Base-by-base conservation (phyloP, 1,140 invertebrate species). In the Drosophila ambigua region DNA sequence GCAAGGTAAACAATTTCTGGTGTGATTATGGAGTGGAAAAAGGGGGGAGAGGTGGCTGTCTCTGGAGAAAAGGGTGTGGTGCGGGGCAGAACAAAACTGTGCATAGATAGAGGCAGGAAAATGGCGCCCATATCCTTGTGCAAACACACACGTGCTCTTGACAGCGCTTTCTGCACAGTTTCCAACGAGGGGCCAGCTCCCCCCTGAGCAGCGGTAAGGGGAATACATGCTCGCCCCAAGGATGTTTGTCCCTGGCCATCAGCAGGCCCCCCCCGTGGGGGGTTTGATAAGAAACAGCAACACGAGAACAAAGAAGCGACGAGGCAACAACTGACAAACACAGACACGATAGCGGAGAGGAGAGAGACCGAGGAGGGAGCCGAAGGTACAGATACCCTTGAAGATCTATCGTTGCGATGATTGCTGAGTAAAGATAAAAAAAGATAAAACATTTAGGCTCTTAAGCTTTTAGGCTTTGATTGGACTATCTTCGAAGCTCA, bases 111-210 rank as follows among this genome's bases (percentile, higher is more conserved):
- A 65, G 72, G 53, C 72, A 71, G 77, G 83, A 66, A 79, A 88
- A 88, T 61, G 72, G 64, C 51, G 55, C 80, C 59, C 66, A 76
- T 88, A 88, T 87, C 83, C 83, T 87, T 88, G 83, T 83, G 76
- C 83, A 87, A 87, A 87, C 83, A 87, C 83, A 77, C 83, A 87
- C 83, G 83, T 87, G 83, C 79, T 83, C 76, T 83, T 88, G 84
- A 87, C 83, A 83, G 79, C 82, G 75, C 85, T 83, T 77, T 77
- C 62, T 87, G 83, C 83, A 79, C 79, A 69, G 79, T 83, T 83
- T 75, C 75, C 75, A 72, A 79, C 64, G 82, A 83, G 73, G 60
- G 79, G 66, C 75, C 35, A 39, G 35, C 11, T 39, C 11, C 11
- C 11, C 35, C 11, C 35, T 11, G 31, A 11, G 0, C 3, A 4